A percentile compares a stretch with the other conserved stretches of the same genome.
Evolutionary conservation across 2,888 invertebrate species (phyloP).

Genomic region (Parthenolecanium corni): DNA sequence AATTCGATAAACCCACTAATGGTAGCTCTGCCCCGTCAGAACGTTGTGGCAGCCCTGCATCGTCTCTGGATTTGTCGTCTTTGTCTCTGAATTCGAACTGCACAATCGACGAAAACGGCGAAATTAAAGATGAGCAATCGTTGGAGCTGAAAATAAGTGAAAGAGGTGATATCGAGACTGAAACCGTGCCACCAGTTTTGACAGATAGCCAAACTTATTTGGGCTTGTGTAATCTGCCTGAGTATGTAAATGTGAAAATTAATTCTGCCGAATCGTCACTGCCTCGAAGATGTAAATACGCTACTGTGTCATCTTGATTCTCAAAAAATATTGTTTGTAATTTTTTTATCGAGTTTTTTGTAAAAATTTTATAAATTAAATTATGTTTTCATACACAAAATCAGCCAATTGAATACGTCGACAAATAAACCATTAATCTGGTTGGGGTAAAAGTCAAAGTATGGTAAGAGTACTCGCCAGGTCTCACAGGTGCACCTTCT

Average conservation of each 20-base stretch:
- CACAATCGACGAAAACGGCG: slow-evolving; percentile 9
- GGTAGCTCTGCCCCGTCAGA: background rate
- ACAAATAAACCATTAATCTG: no score
- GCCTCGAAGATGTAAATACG: slow-evolving; percentile 1
- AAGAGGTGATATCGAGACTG: background rate
- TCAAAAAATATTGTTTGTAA: background rate
- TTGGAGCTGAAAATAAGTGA: slow-evolving; percentile 13
- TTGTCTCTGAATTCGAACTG: slow-evolving; percentile 10
- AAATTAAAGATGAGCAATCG: slow-evolving; percentile 4
- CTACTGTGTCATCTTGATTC: slow-evolving; percentile 8
- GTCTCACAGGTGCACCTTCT: no score
- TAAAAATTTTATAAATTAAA: no score
- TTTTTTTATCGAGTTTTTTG: no score
- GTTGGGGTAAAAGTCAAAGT: no score
- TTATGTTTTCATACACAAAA: no score
- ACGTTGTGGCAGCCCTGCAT: background rate
- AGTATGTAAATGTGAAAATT: slow-evolving; percentile 11
- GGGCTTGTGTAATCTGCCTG: slow-evolving; percentile 4
- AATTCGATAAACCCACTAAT: slow-evolving; percentile 1
- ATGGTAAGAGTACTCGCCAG: no score
- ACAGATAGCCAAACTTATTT: background rate
- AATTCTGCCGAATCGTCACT: background rate
- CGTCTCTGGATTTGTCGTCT: slow-evolving; percentile 14
- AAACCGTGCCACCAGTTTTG: slow-evolving; percentile 1
- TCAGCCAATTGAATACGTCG: no score